Conservation (phyloP, 1,140 invertebrate genomes). For the Oryzaephilus surinamensis region DNA sequence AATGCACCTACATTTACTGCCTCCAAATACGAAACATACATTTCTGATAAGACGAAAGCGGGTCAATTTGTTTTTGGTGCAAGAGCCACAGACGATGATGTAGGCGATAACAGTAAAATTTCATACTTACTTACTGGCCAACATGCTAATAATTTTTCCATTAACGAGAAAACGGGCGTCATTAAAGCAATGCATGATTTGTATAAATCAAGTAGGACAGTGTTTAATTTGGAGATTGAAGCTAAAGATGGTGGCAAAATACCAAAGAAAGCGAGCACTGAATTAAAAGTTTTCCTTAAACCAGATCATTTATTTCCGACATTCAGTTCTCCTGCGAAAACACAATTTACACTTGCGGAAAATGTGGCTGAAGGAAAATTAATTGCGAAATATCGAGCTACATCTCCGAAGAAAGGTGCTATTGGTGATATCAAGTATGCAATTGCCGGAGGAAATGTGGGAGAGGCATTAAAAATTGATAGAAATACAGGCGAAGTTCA, state of each 20-base stretch:
- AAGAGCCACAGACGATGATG: constrained; percentile 69
- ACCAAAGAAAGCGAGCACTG: constrained; percentile 51
- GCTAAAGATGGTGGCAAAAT: constrained; percentile 57
- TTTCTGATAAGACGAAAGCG: constrained; percentile 62
- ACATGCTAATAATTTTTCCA: constrained; percentile 63
- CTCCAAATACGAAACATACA: constrained; percentile 59
- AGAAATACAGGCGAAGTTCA: constrained; percentile 64
- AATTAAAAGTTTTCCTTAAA: constrained; percentile 59
- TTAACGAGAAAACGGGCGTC: constrained; percentile 71
- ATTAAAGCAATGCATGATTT: constrained; percentile 59
- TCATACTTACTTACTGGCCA: constrained; percentile 66
- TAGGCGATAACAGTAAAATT: constrained; percentile 67
- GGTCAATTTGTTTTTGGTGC: constrained; percentile 83
- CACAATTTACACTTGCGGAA: constrained; percentile 67
- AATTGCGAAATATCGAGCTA: constrained; percentile 59
- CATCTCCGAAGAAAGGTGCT: constrained; percentile 61
- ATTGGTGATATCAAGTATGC: constrained; percentile 61
- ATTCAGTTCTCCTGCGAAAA: constrained; percentile 54
- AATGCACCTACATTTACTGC: constrained; percentile 71
- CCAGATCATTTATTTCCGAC: constrained; percentile 62
- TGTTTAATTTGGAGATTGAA: constrained; percentile 63
- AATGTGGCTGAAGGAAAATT: constrained; percentile 61
- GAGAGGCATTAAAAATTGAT: constrained; percentile 73
- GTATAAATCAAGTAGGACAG: constrained; percentile 36
- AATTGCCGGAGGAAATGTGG: constrained; percentile 86